Conservation (phyloP, 2,888 invertebrate genomes). For the Empis livida region DNA sequence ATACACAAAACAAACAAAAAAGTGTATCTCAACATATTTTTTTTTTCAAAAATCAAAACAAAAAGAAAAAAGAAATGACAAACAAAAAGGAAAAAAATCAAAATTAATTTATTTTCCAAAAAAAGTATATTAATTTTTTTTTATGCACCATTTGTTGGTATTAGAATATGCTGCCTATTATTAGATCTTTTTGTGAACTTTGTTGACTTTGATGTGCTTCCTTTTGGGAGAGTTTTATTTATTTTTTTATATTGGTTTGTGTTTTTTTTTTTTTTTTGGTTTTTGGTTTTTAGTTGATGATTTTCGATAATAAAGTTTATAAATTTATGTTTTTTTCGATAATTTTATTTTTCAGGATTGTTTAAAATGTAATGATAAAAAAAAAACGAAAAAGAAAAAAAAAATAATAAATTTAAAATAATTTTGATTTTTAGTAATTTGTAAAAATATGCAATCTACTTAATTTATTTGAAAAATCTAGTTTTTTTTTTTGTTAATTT, state of each 20-base stretch:
- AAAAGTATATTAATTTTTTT: neutral
- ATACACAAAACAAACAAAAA: too few species aligned
- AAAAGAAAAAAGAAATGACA: neutral
- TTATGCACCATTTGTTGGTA: constrained; percentile 1
- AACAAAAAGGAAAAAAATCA: neutral
- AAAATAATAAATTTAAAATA: too few species aligned
- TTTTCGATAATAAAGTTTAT: too few species aligned
- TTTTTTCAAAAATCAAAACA: neutral
- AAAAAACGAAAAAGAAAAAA: too few species aligned
- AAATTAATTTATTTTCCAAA: neutral
- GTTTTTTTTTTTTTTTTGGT: too few species aligned
- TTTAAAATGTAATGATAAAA: too few species aligned
- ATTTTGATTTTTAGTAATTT: too few species aligned
- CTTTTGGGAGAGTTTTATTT: neutral
- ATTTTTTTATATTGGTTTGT: too few species aligned
- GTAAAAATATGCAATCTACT: too few species aligned
- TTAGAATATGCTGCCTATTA: neutral
- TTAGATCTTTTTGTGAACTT: neutral
- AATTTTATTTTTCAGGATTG: too few species aligned
- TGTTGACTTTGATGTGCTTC: constrained; percentile 1
- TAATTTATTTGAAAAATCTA: neutral
- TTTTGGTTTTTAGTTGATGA: too few species aligned
- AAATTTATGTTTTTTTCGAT: too few species aligned
- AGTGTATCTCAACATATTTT: neutral
- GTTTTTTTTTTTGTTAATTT: neutral